phyloP scores from a whole-genome alignment of 2,797 vertebrate species.

The Parambassis ranga region DNA sequence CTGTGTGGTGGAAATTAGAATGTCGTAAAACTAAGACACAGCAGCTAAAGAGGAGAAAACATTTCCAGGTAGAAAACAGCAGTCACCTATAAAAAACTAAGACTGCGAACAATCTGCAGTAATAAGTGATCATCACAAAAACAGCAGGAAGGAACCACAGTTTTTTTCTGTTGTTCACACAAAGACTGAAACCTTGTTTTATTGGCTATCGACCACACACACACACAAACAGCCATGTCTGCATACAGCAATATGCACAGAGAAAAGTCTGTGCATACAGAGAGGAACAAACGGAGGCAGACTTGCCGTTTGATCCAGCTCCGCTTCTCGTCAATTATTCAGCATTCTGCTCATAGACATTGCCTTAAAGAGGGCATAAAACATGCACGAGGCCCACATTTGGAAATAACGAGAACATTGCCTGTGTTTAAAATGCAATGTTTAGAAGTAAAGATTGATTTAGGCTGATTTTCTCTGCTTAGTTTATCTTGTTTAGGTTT shows the following conservation, averaged over 20 bases:
- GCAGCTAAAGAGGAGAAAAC: background rate
- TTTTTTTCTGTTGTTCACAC: background rate
- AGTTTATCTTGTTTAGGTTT: conserved; percentile 6
- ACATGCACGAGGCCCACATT: conserved; percentile 73
- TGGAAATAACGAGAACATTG: conserved; percentile 71
- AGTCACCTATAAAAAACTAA: background rate
- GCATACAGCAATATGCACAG: conserved; percentile 6
- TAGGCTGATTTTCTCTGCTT: conserved; percentile 33
- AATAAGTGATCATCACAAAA: conserved; percentile 2
- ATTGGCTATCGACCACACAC: conserved; percentile 8
- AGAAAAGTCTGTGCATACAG: conserved; percentile 53
- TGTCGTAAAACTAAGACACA: background rate
- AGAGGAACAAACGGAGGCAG: conserved; percentile 71
- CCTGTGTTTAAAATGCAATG: conserved; percentile 66
- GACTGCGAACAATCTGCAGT: background rate
- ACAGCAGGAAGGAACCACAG: background rate
- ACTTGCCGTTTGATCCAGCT: conserved; percentile 76
- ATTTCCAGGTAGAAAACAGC: background rate
- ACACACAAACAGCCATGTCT: background rate
- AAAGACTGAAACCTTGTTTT: background rate
- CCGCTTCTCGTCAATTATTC: conserved; percentile 79
- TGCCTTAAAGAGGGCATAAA: conserved; percentile 74
- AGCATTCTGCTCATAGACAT: conserved; percentile 75
- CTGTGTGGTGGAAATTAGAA: background rate
- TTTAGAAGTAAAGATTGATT: conserved; percentile 67